Evolutionary conservation across 2,888 invertebrate genomes (phyloP), one percentile per base, ranked within the genome.

Genomic region (Phanerotoma sp.): DNA sequence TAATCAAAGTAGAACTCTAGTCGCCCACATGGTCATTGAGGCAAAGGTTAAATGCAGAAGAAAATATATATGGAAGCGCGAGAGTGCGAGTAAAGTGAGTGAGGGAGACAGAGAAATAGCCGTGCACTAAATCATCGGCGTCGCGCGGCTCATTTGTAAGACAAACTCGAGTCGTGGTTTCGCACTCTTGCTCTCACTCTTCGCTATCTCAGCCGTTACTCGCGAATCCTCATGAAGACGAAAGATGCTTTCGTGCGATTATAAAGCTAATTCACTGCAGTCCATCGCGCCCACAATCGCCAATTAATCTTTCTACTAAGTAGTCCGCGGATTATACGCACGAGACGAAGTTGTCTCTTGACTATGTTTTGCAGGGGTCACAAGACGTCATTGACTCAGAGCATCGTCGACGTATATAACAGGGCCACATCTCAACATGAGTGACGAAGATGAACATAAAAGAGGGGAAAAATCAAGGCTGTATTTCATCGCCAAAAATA

Each of bases 81-180:
- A 22, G 20, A 51, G 45, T 45, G 50, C 46, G 50, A 51, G 54
- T 51, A 60, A 54, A 57, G 54, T 45, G 51, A 54, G 51, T 42
- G 51, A 48, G 54, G 48, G 48, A 44, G 45, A 51, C 40, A 45
- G 59, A 51, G 54, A 57, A 57, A 44, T 59, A 61, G 64, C 63
- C 54, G 57, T 61, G 67, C 59, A 69, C 67, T 75, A 73, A 75
- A 75, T 75, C 74, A 74, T 72, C 66, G 62, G 68, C 72, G 73
- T 74, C 71, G 68, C 70, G 65, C 68, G 74, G 69, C 74, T 72
- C 75, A 74, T 75, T 75, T 75, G 73, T 71, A 74, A 74, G 74
- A 74, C 72, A 74, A 75, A 73, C 66, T 67, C 60, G 41, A 55
- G 57, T 42, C 54, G 54, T 50, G 45, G 55, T 55, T 50, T 52